A percentile compares a stretch with the other conserved stretches of the same genome.
Evolutionary conservation across 2,113 vertebrate genomes (phyloP).

Genomic region (Catharus fuscescens): DNA sequence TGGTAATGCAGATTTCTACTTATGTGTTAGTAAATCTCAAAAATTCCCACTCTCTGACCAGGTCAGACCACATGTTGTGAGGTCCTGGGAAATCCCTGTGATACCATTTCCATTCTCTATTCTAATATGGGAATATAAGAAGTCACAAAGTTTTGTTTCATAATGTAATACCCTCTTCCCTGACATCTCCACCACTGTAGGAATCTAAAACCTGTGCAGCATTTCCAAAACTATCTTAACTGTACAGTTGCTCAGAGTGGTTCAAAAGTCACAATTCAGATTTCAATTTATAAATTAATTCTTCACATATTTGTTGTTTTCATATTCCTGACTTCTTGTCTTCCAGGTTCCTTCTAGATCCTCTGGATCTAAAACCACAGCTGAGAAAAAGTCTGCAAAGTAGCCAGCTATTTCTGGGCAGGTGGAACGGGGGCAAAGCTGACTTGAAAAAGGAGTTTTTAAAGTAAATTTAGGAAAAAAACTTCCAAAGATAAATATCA

Average conservation of each 20-base stretch:
- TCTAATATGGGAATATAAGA: not conserved
- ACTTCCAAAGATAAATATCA: constrained; percentile 12
- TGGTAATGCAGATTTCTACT: not conserved
- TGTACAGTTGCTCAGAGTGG: not conserved
- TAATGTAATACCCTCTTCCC: not conserved
- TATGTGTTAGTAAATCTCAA: not conserved
- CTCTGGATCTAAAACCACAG: not conserved
- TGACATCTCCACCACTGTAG: not conserved
- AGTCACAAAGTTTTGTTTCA: not conserved
- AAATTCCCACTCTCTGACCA: not conserved
- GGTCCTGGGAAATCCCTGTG: not conserved
- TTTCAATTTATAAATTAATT: not conserved
- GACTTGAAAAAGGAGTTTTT: not conserved
- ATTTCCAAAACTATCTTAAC: not conserved
- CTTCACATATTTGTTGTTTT: not conserved
- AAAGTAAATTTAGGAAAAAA: constrained; percentile 6
- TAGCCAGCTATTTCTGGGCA: not conserved
- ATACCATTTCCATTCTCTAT: not conserved
- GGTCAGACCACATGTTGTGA: not conserved
- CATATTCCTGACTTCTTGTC: not conserved
- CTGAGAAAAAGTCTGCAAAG: not conserved
- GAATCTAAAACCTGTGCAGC: not conserved
- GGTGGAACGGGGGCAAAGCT: not conserved
- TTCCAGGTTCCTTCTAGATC: not conserved
- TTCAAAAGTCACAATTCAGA: not conserved